Evolutionary conservation across 1,140 invertebrate species (phyloP).

Genomic region (Chironomus tepperi): DNA sequence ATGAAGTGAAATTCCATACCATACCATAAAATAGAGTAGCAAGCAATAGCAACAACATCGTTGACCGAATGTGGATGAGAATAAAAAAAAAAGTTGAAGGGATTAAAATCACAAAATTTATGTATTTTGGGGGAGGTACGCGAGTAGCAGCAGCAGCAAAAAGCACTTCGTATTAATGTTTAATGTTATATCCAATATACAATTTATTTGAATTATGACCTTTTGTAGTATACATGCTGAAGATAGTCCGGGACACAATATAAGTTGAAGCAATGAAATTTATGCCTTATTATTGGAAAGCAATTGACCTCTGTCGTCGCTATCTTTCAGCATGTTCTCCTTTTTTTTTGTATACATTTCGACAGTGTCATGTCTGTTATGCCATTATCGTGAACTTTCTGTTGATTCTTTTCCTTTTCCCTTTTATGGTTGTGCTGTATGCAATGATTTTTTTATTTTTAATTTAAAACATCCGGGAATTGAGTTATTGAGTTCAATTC

Average conservation of each 20-base stretch:
- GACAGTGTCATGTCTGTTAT: too few species aligned
- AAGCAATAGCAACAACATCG: too few species aligned
- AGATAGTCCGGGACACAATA: neutral
- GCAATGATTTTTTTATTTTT: too few species aligned
- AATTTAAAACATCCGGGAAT: too few species aligned
- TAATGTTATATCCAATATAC: neutral
- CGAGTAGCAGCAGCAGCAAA: neutral
- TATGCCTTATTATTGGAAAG: neutral
- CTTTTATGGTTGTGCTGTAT: too few species aligned
- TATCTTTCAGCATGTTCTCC: too few species aligned
- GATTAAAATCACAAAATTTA: conserved; percentile 10
- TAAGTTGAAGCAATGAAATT: too few species aligned
- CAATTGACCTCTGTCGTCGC: neutral
- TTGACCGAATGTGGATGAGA: neutral
- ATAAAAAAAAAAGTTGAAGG: neutral
- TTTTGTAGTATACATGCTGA: neutral
- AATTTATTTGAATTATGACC: neutral
- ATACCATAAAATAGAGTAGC: neutral
- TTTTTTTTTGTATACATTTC: too few species aligned
- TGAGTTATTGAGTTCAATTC: too few species aligned
- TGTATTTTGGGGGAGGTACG: neutral
- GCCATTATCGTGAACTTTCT: too few species aligned
- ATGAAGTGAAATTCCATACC: neutral
- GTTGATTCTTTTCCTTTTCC: too few species aligned
- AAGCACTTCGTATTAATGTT: too few species aligned